Percentiles rank a stretch among this genome's conserved stretches.
phyloP scores from a whole-genome alignment of 2,797 vertebrate genomes.

The Acanthurus leucopareius region DNA sequence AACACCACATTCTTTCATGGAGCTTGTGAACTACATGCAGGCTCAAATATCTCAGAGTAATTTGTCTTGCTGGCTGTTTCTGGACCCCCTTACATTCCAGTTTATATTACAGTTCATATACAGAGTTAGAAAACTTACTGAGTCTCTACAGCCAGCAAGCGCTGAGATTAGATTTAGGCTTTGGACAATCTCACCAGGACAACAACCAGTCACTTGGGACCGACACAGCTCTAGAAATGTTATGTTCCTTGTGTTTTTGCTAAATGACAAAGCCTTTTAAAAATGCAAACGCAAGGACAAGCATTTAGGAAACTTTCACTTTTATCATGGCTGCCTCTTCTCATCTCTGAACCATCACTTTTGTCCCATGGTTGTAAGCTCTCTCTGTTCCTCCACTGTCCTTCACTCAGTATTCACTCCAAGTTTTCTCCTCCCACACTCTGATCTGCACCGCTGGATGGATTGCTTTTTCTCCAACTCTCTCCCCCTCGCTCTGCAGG shows the following conservation, averaged over 20 bases:
- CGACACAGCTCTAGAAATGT: conserved; percentile 3
- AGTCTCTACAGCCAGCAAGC: conserved; percentile 46
- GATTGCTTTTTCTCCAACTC: conserved; percentile 66
- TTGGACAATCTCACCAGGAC: conserved; percentile 44
- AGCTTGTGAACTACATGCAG: conserved; percentile 22
- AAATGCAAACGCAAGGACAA: neutral
- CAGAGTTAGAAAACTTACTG: conserved; percentile 40
- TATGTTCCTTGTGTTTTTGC: conserved; percentile 23
- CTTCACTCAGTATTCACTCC: conserved; percentile 72
- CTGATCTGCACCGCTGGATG: conserved; percentile 71
- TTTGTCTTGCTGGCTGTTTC: conserved; percentile 41
- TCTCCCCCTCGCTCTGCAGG: conserved; percentile 66
- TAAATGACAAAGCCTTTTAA: conserved; percentile 25
- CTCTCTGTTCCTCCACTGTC: conserved; percentile 38
- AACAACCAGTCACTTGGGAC: conserved; percentile 23
- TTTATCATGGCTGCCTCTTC: neutral
- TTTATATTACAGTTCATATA: conserved; percentile 59
- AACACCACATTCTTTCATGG: neutral
- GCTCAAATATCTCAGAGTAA: conserved; percentile 8
- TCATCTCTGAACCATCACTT: conserved; percentile 13
- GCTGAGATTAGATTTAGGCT: conserved; percentile 50
- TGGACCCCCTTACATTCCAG: neutral
- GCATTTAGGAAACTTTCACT: conserved; percentile 26
- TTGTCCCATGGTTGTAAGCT: conserved; percentile 31
- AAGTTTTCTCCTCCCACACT: conserved; percentile 63